phyloP scores from a whole-genome alignment of 2,888 invertebrate genomes.

The Rhagophthalmus giganteus region DNA sequence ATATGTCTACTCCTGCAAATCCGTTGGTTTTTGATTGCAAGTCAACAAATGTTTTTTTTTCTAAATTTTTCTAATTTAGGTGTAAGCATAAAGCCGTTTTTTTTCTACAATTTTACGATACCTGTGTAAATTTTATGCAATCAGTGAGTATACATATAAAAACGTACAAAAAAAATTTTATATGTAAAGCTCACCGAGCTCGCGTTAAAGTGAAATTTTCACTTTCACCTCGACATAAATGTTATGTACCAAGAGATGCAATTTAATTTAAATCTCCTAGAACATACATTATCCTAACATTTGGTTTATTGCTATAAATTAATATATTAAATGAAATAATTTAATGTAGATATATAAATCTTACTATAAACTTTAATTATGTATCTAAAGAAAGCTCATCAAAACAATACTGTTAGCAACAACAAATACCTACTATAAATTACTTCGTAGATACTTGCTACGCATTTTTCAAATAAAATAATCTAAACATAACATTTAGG shows the following conservation, averaged over 20 bases:
- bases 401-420: slow-evolving; percentile 41
- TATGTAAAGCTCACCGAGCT: slow-evolving; percentile 12
- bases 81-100: slow-evolving; percentile 45
- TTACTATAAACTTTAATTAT: slow-evolving; percentile 38
- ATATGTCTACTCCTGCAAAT: slow-evolving; percentile 14
- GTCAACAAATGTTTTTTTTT: slow-evolving; percentile 52
- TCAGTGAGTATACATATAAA: slow-evolving; percentile 22
- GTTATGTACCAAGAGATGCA: slow-evolving; percentile 3
- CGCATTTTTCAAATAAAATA: slow-evolving; percentile 27
- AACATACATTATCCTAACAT: slow-evolving; percentile 31
- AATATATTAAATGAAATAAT: slow-evolving; percentile 39
- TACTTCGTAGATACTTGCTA: slow-evolving; percentile 8
- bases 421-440: slow-evolving; percentile 14
- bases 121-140: slow-evolving; percentile 26
- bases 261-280: slow-evolving; percentile 1
- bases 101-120: slow-evolving; percentile 38
- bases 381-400: slow-evolving; percentile 46
- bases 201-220: no score
- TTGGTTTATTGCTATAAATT: slow-evolving; percentile 54
- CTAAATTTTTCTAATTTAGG: slow-evolving; percentile 40
- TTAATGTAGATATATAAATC: slow-evolving; percentile 36
- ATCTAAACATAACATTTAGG: slow-evolving; percentile 66
- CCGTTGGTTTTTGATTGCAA: slow-evolving; percentile 45
- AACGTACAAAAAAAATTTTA: slow-evolving; percentile 14
- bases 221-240: no score